Percentiles rank a stretch among this genome's conserved stretches.
Evolutionary conservation across 1,140 invertebrate genomes (phyloP).

Genomic region (Orius laevigatus): DNA sequence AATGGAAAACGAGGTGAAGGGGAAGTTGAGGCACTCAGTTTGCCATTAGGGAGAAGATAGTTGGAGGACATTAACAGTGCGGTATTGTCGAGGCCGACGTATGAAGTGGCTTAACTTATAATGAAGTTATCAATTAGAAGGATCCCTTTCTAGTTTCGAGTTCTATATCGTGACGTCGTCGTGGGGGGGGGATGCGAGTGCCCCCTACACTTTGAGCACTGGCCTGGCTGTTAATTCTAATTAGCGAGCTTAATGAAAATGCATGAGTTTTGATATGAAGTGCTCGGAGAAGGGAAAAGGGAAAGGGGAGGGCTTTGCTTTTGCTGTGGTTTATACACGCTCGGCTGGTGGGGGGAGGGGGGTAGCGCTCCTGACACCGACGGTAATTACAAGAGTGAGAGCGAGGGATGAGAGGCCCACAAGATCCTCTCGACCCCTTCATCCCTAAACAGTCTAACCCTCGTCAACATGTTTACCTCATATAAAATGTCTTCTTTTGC

Average conservation of each 20-base stretch:
- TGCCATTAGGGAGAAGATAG: conserved; percentile 4
- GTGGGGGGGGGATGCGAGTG: background rate
- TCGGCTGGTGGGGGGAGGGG: background rate
- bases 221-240: conserved; percentile 12
- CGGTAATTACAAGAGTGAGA: no score
- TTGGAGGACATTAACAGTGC: background rate
- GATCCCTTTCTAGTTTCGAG: background rate
- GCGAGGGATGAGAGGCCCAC: no score
- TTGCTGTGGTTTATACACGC: conserved; percentile 7
- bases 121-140: conserved; percentile 16
- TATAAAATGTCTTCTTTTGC: no score
- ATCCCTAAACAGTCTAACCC: no score
- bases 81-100: background rate
- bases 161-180: background rate
- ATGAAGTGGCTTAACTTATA: conserved; percentile 10
- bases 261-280: conserved; percentile 18
- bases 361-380: no score
- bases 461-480: no score
- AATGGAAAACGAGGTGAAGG: no score
- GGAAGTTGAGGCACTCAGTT: no score
- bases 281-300: conserved; percentile 2
- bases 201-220: conserved; percentile 3
- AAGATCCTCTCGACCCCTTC: no score
- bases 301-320: conserved; percentile 7
- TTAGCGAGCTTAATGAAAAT: conserved; percentile 15